Base-by-base conservation (phyloP, 2,113 vertebrate species). In the Vidua chalybeata region DNA sequence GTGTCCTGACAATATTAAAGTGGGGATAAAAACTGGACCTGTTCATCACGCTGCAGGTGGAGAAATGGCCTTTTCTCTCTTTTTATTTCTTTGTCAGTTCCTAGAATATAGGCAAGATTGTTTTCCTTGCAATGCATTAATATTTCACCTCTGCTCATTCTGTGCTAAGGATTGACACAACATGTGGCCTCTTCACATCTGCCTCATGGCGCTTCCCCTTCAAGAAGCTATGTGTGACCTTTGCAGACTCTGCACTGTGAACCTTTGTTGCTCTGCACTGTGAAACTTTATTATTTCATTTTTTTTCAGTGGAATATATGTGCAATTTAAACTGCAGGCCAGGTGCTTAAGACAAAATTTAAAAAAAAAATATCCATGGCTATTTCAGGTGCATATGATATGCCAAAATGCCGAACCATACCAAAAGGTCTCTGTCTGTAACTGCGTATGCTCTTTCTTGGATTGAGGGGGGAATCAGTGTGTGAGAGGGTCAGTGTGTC, bases 121-220 rank as follows among this genome's bases (percentile, higher is more conserved):
- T 62, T 91, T 87, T 77, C 43, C 27, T 83, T 77, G 41, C 28
- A 76, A 4, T 35, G n/a, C 72, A 45, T 95, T 88, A 84, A 37
- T 94, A 90, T 96, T 96, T 92, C 62, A 91, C 48, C 27, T 94
- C 72, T 88, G 3, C 76, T 90, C 68, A 19, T 87, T 71, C 61
- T 83, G 66, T 69, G 72, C 67, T 77, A 19, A 74, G 48, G 63
- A 59, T 1, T 88, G 83, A 71, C 9, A 28, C 82, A 93, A 95
- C 68, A 74, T 37, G 51, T 92, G 68, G 64, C 90, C 72, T 90
- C 91, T 88, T 96, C 59, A 77, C 35, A 48, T 89, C 88, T 84
- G 87, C 75, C 87, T 93, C 4, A 2, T 80, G 85, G 63, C 0
- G 0, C 56, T 90, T 94, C 15, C 63, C 51, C 49, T 63, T 59